Conservation (phyloP, 2,113 vertebrate species). For the Pan troglodytes region NHGRI_mPanTro3-v2.1_pri NC_072421.2:101855001-101855500, state of each 20-base stretch:
- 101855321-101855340: not conserved
- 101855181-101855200: not conserved
- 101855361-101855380: not conserved
- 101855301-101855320: conserved; percentile 12
- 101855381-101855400: not conserved
- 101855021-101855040: not conserved
- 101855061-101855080: not conserved
- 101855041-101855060: not conserved
- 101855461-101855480: not conserved
- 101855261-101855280: not conserved
- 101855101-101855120: not conserved
- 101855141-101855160: not conserved
- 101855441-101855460: not conserved
- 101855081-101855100: not conserved
- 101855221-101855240: not conserved
- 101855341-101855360: not conserved
- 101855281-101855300: conserved; percentile 21
- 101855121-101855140: not conserved
- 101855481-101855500: not conserved
- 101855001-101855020: not conserved
- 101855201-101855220: not conserved
- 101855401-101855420: not conserved
- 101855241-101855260: not conserved
- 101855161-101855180: not conserved
- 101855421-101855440: conserved; percentile 24